Percentiles rank a stretch among this genome's conserved stretches.
Conservation (phyloP, 2,888 invertebrate genomes). For the Caenorhabditis parvicauda region DNA sequence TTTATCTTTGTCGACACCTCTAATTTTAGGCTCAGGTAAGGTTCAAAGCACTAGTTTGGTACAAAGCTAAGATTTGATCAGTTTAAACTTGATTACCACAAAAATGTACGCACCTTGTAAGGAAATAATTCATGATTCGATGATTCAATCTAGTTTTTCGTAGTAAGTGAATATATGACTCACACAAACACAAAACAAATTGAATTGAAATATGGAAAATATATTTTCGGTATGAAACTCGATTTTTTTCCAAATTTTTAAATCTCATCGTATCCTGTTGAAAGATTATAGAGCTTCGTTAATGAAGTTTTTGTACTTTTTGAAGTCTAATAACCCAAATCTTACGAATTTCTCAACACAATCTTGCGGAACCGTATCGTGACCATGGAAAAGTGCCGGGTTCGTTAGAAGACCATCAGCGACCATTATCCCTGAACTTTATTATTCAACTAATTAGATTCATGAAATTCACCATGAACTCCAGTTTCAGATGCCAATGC, state of each 20-base stretch:
- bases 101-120: no score
- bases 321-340: no score
- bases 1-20: no score
- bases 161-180: no score
- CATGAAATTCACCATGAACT: conserved; percentile 68
- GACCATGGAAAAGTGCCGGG: conserved; percentile 82
- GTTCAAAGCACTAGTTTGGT: no score
- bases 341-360: conserved; percentile 80
- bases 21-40: no score
- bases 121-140: no score
- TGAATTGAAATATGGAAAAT: neutral
- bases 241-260: neutral
- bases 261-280: no score
- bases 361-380: conserved; percentile 72
- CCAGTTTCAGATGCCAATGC: conserved; percentile 72
- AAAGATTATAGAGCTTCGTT: neutral
- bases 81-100: no score
- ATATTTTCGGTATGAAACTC: neutral
- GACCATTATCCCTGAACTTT: conserved; percentile 77
- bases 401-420: conserved; percentile 86
- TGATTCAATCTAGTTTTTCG: no score
- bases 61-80: no score
- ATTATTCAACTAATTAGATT: neutral
- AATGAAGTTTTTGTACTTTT: neutral
- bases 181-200: no score